phyloP scores from a whole-genome alignment of 2,888 invertebrate species.

The Boloria euphrosyne region DNA sequence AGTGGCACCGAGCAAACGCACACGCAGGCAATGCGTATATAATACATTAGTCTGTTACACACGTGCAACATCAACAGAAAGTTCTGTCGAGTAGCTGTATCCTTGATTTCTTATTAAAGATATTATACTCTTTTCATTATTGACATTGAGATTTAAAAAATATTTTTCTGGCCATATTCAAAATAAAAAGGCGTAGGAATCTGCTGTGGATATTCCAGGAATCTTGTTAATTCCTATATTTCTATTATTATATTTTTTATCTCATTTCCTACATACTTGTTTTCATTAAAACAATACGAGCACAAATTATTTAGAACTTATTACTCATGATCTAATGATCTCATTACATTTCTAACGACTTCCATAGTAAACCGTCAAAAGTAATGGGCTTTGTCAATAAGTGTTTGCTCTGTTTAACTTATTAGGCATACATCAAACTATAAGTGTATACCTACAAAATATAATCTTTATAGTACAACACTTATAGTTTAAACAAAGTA shows the following conservation, averaged over 20 bases:
- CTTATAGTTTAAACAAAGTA: conserved; percentile 1
- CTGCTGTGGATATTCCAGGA: no score
- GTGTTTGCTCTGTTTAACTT: background rate
- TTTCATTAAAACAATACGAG: background rate
- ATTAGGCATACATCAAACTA: background rate
- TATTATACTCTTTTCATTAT: background rate
- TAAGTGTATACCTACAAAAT: background rate
- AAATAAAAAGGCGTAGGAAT: no score
- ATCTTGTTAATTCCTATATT: no score
- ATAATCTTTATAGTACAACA: background rate
- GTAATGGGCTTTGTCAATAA: background rate
- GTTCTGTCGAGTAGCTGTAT: conserved; percentile 27
- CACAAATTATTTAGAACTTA: conserved; percentile 2
- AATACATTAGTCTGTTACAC: conserved; percentile 10
- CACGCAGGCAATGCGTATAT: conserved; percentile 24
- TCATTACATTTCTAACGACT: conserved; percentile 22
- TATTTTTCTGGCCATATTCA: background rate
- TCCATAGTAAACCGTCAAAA: conserved; percentile 5
- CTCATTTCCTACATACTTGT: no score
- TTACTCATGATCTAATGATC: conserved; percentile 16
- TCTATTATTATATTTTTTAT: no score
- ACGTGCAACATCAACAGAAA: conserved; percentile 18
- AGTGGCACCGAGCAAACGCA: conserved; percentile 36
- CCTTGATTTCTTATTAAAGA: conserved; percentile 21
- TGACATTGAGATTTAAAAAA: background rate